Evolutionary conservation across 92 coral and sea anemone species (phyloP).

Genomic region (Diadumene lineata): DNA sequence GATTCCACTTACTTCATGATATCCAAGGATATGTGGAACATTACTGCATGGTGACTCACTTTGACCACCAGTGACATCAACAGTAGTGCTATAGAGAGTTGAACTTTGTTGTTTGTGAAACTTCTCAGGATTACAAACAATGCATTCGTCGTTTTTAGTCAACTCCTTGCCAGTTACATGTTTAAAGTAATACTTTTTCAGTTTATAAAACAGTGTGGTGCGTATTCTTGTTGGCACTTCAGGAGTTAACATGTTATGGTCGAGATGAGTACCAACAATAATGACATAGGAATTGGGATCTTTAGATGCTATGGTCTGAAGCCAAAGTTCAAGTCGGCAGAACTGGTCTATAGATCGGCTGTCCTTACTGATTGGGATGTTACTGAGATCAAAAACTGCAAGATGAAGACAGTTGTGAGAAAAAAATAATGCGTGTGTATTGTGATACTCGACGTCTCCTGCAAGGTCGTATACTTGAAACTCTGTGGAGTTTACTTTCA

Average conservation of each 20-base stretch:
- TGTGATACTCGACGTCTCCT: conserved; percentile 48
- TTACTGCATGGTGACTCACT: neutral
- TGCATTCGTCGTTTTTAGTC: conserved; percentile 1
- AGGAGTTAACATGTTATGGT: conserved; percentile 17
- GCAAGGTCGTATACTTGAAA: conserved; percentile 34
- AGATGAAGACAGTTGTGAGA: conserved; percentile 24
- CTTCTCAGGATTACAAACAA: neutral
- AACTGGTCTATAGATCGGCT: conserved; percentile 30
- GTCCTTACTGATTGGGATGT: conserved; percentile 7
- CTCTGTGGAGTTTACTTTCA: neutral
- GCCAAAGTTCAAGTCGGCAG: conserved; percentile 46
- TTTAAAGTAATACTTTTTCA: conserved; percentile 10
- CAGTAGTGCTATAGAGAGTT: no score
- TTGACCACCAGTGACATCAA: neutral
- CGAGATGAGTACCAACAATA: conserved; percentile 41
- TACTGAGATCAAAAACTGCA: conserved; percentile 36
- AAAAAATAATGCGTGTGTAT: conserved; percentile 30
- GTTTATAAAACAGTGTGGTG: neutral
- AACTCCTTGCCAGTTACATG: conserved; percentile 19
- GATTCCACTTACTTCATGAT: conserved; percentile 24
- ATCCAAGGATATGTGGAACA: conserved; percentile 46
- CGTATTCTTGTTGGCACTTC: conserved; percentile 20
- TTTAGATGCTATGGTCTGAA: conserved; percentile 29
- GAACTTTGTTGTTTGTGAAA: no score
- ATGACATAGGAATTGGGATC: conserved; percentile 20